A percentile compares a stretch with the other conserved stretches of the same genome.
Conservation (phyloP, 1,140 invertebrate genomes). For the Pseudomyrmex concolor region DNA sequence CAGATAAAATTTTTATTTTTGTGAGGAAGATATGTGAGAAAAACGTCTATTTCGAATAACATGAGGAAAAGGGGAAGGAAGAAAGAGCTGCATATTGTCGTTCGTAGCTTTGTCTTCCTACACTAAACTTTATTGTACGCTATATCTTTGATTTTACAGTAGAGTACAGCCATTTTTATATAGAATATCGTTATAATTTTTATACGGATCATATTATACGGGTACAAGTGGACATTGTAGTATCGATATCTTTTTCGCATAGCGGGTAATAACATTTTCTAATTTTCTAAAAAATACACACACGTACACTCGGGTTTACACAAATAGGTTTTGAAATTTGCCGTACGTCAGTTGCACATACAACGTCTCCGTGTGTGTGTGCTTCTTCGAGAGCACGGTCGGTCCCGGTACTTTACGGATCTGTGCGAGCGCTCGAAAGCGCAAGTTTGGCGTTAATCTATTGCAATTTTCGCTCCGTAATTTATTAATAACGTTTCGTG, state of each 20-base stretch:
- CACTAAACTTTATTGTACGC: conserved; percentile 80
- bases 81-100: not conserved
- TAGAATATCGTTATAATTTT: conserved; percentile 80
- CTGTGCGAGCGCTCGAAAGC: not conserved
- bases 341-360: conserved; percentile 41
- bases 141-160: conserved; percentile 83
- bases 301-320: conserved; percentile 80
- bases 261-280: conserved; percentile 81
- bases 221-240: conserved; percentile 59
- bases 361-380: not conserved
- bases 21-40: too few relatives aligned
- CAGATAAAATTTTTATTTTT: too few relatives aligned
- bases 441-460: not conserved
- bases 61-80: not conserved
- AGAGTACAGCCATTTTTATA: conserved; percentile 82
- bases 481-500: too few relatives aligned
- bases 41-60: too few relatives aligned
- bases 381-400: not conserved
- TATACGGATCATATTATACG: conserved; percentile 69
- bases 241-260: conserved; percentile 69
- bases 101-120: conserved; percentile 53
- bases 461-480: too few relatives aligned
- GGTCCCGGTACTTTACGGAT: not conserved
- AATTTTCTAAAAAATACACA: conserved; percentile 80
- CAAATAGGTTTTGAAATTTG: conserved; percentile 55